Conservation (phyloP, 2,797 vertebrate species). For the Gymnoscopelus braueri region DNA sequence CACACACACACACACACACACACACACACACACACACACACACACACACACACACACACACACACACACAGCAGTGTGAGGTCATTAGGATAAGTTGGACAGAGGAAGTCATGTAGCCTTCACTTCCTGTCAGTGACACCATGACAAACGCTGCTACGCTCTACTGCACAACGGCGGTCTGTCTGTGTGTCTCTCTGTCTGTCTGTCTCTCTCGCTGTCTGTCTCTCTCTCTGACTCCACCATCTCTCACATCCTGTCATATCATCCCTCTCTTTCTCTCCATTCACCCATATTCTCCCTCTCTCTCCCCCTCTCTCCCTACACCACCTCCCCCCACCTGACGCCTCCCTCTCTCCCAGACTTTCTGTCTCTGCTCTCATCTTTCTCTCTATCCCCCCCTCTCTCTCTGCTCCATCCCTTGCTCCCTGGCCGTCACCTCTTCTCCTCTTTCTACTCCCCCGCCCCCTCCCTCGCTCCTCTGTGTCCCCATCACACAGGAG, state of each 20-base stretch:
- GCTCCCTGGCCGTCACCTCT: slow-evolving; percentile 6
- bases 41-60: slow-evolving; percentile 7
- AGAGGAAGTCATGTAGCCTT: slow-evolving; percentile 67
- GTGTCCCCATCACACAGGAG: no score
- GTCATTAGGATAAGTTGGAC: slow-evolving; percentile 64
- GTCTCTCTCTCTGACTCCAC: slow-evolving; percentile 25
- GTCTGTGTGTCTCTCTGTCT: slow-evolving; percentile 39
- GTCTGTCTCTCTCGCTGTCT: slow-evolving; percentile 25
- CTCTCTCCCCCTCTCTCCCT: slow-evolving; percentile 28
- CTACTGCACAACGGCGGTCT: slow-evolving; percentile 33
- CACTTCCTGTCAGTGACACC: slow-evolving; percentile 76
- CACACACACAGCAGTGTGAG: slow-evolving; percentile 16
- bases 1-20: slow-evolving; percentile 10
- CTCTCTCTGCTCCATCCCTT: slow-evolving; percentile 8
- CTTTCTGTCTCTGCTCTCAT: slow-evolving; percentile 19
- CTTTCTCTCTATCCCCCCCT: slow-evolving; percentile 16
- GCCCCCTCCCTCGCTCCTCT: no score
- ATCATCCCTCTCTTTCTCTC: slow-evolving; percentile 11
- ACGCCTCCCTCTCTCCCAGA: slow-evolving; percentile 37
- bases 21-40: not conserved
- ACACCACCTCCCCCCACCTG: no score
- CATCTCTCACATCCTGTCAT: slow-evolving; percentile 10
- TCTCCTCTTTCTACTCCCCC: no score
- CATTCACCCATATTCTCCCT: slow-evolving; percentile 18
- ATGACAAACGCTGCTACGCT: slow-evolving; percentile 56